These are phyloP conservation scores for Nysson spinosus DNA, from an alignment of 2,888 invertebrate species.

Conservation along the genomic window DNA sequence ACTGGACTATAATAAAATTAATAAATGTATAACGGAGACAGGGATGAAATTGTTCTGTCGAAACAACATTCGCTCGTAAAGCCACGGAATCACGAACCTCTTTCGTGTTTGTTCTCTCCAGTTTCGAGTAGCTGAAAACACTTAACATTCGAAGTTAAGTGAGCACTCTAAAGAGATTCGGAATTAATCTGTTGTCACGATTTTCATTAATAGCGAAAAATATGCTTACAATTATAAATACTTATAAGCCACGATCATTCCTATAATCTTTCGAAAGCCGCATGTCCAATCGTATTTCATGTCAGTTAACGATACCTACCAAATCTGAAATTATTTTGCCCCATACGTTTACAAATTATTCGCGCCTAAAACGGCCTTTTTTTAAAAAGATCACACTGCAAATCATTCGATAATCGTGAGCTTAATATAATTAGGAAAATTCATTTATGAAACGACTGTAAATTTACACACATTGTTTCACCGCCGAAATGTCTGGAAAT, in stretches of 20 bases:
- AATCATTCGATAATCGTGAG: conserved; percentile 6
- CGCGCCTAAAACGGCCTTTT: no score
- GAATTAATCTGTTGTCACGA: conserved; percentile 13
- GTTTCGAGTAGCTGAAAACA: conserved; percentile 45
- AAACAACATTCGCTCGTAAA: conserved; percentile 36
- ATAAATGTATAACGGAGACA: conserved; percentile 36
- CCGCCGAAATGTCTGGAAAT: conserved; percentile 1
- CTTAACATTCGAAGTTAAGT: conserved; percentile 64
- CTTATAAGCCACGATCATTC: conserved; percentile 56
- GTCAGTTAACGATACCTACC: conserved; percentile 47
- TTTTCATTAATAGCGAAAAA: conserved; percentile 55
- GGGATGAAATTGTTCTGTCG: conserved; percentile 38
- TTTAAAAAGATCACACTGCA: not conserved
- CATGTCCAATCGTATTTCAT: conserved; percentile 68
- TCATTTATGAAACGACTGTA: no score
- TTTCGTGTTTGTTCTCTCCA: conserved; percentile 1
- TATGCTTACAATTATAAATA: conserved; percentile 60
- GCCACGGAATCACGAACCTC: conserved; percentile 30
- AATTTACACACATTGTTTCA: no score
- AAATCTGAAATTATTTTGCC: conserved; percentile 45
- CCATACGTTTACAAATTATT: conserved; percentile 9
- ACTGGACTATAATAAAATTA: conserved; percentile 37
- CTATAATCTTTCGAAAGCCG: conserved; percentile 64
- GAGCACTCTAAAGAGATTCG: conserved; percentile 64
- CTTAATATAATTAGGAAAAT: no score